A percentile compares a stretch with the other conserved stretches of the same genome.
Conservation (phyloP, 2,113 vertebrate genomes). For the Nannospalax galili region DNA sequence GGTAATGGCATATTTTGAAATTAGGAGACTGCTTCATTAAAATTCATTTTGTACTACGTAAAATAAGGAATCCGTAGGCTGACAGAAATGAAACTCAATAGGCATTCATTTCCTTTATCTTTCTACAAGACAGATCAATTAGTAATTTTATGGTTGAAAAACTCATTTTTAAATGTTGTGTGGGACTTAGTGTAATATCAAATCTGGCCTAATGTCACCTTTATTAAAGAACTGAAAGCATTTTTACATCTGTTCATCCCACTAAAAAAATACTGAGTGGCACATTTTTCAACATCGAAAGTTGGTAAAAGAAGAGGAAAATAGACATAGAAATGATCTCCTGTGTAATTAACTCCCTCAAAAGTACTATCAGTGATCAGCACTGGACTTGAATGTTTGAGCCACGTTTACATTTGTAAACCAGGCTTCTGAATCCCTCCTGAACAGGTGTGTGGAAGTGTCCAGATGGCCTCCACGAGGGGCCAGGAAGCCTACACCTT, state of each 20-base stretch:
- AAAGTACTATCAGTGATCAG: slow-evolving; percentile 35
- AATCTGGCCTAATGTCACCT: slow-evolving; percentile 82
- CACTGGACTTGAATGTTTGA: not conserved
- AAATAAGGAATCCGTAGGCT: slow-evolving; percentile 84
- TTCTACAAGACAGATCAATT: slow-evolving; percentile 88
- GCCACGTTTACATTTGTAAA: slow-evolving; percentile 61
- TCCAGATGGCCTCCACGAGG: slow-evolving; percentile 74
- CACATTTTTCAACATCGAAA: slow-evolving; percentile 48
- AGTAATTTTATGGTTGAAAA: slow-evolving; percentile 88
- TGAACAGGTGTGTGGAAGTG: slow-evolving; percentile 71
- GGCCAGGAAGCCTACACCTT: slow-evolving; percentile 72
- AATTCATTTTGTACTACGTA: slow-evolving; percentile 84
- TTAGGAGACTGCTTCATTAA: slow-evolving; percentile 82
- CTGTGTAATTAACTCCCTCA: slow-evolving; percentile 61
- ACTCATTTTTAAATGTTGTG: slow-evolving; percentile 83
- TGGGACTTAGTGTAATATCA: slow-evolving; percentile 79
- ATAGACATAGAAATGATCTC: slow-evolving; percentile 22
- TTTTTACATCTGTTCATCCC: slow-evolving; percentile 74
- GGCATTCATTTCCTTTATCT: slow-evolving; percentile 87
- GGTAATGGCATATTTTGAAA: slow-evolving; percentile 83
- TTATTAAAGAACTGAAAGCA: slow-evolving; percentile 78
- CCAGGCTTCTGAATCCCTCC: slow-evolving; percentile 42
- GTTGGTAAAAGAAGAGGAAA: slow-evolving; percentile 47
- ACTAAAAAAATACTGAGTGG: slow-evolving; percentile 39
- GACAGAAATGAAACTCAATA: slow-evolving; percentile 85